Evolutionary conservation across 2,888 invertebrate species (phyloP).

Genomic region (Tipula helvola): DNA sequence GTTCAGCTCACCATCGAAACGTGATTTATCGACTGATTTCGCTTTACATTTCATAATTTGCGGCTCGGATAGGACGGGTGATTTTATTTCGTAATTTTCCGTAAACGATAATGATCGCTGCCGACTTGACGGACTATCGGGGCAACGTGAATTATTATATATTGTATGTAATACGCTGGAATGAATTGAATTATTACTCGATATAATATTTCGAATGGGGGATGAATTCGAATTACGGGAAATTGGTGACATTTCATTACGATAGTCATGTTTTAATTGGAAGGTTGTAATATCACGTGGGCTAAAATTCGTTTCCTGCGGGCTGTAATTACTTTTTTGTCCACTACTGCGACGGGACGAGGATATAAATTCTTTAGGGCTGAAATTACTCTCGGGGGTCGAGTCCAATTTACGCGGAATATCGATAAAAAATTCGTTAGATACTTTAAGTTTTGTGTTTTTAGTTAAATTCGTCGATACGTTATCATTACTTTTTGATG

Average conservation of each 20-base stretch:
- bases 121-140: slow-evolving; percentile 24
- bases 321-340: slow-evolving; percentile 35
- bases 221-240: slow-evolving; percentile 21
- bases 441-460: not conserved
- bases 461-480: not conserved
- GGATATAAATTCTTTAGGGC: slow-evolving; percentile 33
- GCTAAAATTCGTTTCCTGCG: slow-evolving; percentile 30
- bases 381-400: slow-evolving; percentile 35
- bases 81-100: slow-evolving; percentile 33
- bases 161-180: slow-evolving; percentile 13
- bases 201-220: slow-evolving; percentile 25
- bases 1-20: not conserved
- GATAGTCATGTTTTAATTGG: slow-evolving; percentile 16
- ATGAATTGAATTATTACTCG: slow-evolving; percentile 28
- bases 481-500: not conserved
- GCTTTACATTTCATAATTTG: slow-evolving; percentile 12
- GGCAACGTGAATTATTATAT: not conserved
- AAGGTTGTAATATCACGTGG: slow-evolving; percentile 20
- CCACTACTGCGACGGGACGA: slow-evolving; percentile 35
- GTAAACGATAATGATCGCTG: slow-evolving; percentile 41
- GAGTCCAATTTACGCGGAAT: slow-evolving; percentile 1
- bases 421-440: slow-evolving; percentile 4
- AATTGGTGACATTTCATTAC: slow-evolving; percentile 21
- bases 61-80: slow-evolving; percentile 28
- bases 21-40: not conserved